phyloP scores from a whole-genome alignment of 2,888 invertebrate genomes.

The Geophilus truncorum region DNA sequence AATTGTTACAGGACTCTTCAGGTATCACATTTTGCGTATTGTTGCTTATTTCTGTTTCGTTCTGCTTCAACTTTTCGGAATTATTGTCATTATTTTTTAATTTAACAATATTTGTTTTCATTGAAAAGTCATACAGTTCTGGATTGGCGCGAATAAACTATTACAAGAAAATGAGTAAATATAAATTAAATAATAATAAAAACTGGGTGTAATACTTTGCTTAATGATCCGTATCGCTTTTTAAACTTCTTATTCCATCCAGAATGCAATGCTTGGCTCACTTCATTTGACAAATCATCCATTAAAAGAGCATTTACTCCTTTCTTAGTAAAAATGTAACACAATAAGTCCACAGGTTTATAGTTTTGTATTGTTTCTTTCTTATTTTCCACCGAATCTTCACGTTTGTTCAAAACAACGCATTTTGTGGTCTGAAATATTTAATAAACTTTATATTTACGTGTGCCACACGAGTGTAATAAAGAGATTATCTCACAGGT shows the following conservation, averaged over 20 bases:
- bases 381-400: neutral
- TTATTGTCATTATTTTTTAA: slow-evolving; percentile 34
- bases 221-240: slow-evolving; percentile 45
- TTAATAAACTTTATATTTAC: neutral
- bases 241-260: slow-evolving; percentile 50
- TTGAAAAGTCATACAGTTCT: slow-evolving; percentile 36
- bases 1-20: neutral
- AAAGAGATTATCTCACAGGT: slow-evolving; percentile 44
- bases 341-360: slow-evolving; percentile 11
- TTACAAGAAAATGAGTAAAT: neutral
- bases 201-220: slow-evolving; percentile 41
- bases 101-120: slow-evolving; percentile 35
- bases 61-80: neutral
- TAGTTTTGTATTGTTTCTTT: neutral
- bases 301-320: neutral
- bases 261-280: slow-evolving; percentile 46
- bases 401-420: neutral
- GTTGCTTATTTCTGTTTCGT: slow-evolving; percentile 10
- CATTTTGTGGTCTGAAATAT: slow-evolving; percentile 7
- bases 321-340: slow-evolving; percentile 33
- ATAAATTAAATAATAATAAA: neutral
- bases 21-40: neutral
- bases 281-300: slow-evolving; percentile 42
- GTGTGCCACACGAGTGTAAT: too few species aligned
- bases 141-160: slow-evolving; percentile 38